Conservation (phyloP, 2,797 vertebrate species). For the Bovichtus variegatus region DNA sequence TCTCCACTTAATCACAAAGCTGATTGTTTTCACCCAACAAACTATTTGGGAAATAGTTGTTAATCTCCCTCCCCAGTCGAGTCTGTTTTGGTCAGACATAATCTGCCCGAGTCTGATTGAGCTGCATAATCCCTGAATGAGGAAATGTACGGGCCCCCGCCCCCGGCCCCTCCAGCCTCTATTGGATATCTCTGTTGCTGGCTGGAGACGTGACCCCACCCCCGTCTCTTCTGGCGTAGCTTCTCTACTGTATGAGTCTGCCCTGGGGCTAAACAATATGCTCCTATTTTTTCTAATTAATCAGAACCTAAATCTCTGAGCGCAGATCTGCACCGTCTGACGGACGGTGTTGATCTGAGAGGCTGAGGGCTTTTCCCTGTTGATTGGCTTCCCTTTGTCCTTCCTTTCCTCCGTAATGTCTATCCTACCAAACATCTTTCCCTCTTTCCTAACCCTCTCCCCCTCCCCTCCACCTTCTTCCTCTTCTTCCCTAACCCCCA, state of each 20-base stretch:
- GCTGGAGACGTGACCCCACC: slow-evolving; percentile 73
- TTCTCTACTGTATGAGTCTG: slow-evolving; percentile 86
- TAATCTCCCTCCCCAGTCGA: slow-evolving; percentile 73
- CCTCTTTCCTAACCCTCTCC: too few species aligned
- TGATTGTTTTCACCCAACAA: slow-evolving; percentile 77
- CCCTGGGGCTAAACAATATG: slow-evolving; percentile 88
- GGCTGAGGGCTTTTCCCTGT: background rate
- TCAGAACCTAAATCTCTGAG: slow-evolving; percentile 64
- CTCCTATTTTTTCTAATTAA: slow-evolving; percentile 80
- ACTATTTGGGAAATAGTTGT: slow-evolving; percentile 74
- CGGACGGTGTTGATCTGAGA: slow-evolving; percentile 18
- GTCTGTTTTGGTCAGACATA: slow-evolving; percentile 83
- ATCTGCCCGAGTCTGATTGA: slow-evolving; percentile 84
- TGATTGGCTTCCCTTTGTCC: background rate
- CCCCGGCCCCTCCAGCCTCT: slow-evolving; percentile 46
- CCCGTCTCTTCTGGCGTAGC: slow-evolving; percentile 76
- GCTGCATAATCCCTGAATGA: slow-evolving; percentile 80
- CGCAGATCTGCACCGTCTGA: slow-evolving; percentile 24
- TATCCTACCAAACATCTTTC: too few species aligned
- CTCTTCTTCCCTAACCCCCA: background rate
- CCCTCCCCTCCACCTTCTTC: background rate
- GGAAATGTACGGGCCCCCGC: slow-evolving; percentile 59
- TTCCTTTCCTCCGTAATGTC: background rate
- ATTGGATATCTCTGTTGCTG: slow-evolving; percentile 60
- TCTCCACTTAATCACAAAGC: slow-evolving; percentile 67